Evolutionary conservation across 1,140 invertebrate genomes (phyloP), one percentile per base, ranked within the genome.

Genomic region (Heliconius hermathena): DNA sequence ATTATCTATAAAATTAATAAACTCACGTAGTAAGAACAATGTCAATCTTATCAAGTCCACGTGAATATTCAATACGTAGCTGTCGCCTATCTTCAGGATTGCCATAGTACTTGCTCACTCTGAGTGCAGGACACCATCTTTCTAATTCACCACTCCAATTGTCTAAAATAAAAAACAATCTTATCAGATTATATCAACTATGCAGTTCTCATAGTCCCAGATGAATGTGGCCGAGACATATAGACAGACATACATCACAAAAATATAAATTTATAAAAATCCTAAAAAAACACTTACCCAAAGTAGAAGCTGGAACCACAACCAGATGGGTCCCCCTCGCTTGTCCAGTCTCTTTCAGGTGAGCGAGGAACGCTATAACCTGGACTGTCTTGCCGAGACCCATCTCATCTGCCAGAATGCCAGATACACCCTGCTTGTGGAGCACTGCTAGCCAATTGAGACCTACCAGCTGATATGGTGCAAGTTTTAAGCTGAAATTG

Each of bases 341-440:
- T 54, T 97, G 96, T 29, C 96, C 94, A 9, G 95, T 95, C 89
- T 99, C 97, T 88, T 98, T 97, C 5, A 99, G 94, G 90, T 99
- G 97, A 1, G 98, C 97, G 8, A 99, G 95, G 92, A 99, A 99
- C 2, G 98, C 96, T 82, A 98, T 98, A 22, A 98, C 96, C 93
- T 99, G 98, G 76, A 99, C 96, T 0, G 98, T 99, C 95, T 99
- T 99, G 1, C 98, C 98, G 16, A 96, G 93, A 52, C 98, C 98
- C 98, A 98, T 98, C 93, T 98, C 97, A 89, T 98, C 97, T 0
- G 98, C 98, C 75, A 99, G 94, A 84, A 99, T 99, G n/a, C 98
- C 98, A 93, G 99, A 99, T 3, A 99, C 96, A 46, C 97, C 96
- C 84, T 99, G 97, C 38, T 97, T 96, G 88, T 99, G 97, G 95